Percentiles rank a stretch among this genome's conserved stretches.
These are phyloP conservation scores for Pomatorhinus ruficollis DNA, from an alignment of 2,113 vertebrate species.

Conservation along the genomic window DNA sequence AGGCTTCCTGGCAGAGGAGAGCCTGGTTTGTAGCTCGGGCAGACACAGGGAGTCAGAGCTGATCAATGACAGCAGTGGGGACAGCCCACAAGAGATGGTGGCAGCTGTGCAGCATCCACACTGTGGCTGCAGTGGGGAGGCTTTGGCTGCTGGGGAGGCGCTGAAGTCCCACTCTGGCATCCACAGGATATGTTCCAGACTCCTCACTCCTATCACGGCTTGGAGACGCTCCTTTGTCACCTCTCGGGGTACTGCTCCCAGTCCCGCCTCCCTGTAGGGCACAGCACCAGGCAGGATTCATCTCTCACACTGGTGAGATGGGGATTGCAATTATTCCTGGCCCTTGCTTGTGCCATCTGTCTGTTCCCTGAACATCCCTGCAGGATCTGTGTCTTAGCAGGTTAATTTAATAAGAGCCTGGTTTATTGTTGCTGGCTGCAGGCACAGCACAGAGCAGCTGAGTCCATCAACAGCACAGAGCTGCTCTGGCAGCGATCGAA, in stretches of 20 bases:
- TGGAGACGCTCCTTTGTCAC: not conserved
- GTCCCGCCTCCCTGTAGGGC: not conserved
- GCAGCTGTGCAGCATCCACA: rapidly evolving
- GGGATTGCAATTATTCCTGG: not conserved
- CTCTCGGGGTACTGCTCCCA: not conserved
- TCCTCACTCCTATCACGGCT: not conserved
- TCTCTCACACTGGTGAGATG: not conserved
- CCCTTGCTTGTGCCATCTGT: not conserved
- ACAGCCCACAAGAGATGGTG: not conserved
- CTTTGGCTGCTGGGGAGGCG: not conserved
- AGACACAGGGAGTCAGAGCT: not conserved
- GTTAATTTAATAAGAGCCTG: conserved; percentile 35
- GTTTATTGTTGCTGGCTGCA: conserved; percentile 20
- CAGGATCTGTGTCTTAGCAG: conserved; percentile 26
- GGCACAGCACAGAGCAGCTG: not conserved
- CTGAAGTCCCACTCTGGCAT: not conserved
- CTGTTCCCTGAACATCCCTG: not conserved
- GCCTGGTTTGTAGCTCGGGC: not conserved
- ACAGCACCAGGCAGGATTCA: not conserved
- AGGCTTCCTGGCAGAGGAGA: not conserved
- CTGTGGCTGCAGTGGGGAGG: not conserved
- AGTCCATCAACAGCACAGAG: not conserved
- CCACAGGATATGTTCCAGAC: not conserved
- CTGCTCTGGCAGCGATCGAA: not conserved
- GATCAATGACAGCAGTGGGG: rapidly evolving